Percentiles rank a stretch among this genome's conserved stretches.
These are phyloP conservation scores for Ommatoiulus sabulosus DNA, from an alignment of 2,888 invertebrate species.

Conservation along the genomic window DNA sequence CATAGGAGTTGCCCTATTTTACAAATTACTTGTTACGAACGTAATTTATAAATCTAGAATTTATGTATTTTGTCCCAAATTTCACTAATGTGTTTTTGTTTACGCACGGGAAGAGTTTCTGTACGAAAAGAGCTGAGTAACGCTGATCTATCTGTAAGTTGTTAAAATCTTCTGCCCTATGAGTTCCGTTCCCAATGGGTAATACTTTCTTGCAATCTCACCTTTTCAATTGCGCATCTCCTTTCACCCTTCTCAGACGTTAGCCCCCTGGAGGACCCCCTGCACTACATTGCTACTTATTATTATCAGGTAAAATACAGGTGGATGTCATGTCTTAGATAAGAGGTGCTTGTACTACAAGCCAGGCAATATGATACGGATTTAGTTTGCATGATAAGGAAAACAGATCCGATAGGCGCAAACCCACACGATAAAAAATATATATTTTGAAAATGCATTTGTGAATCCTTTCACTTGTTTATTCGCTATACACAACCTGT, in stretches of 20 bases:
- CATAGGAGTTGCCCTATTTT: too few relatives aligned
- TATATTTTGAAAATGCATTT: neutral
- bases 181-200: neutral
- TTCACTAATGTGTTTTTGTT: neutral
- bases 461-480: neutral
- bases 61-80: neutral
- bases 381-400: constrained; percentile 44
- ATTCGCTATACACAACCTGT: neutral
- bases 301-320: constrained; percentile 49
- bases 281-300: constrained; percentile 48
- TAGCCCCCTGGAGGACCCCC: constrained; percentile 12
- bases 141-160: neutral
- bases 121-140: neutral
- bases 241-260: constrained; percentile 13
- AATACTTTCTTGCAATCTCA: constrained; percentile 45
- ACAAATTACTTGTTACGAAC: too few relatives aligned
- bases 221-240: constrained; percentile 45
- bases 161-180: neutral
- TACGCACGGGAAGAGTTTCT: neutral
- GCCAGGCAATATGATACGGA: constrained; percentile 50
- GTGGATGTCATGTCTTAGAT: constrained; percentile 52
- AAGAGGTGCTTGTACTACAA: constrained; percentile 52
- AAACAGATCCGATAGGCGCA: neutral
- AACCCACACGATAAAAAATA: neutral
- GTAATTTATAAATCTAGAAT: too few relatives aligned